Base-by-base conservation (phyloP, 2,113 vertebrate genomes). In the Etia nguti region DNA sequence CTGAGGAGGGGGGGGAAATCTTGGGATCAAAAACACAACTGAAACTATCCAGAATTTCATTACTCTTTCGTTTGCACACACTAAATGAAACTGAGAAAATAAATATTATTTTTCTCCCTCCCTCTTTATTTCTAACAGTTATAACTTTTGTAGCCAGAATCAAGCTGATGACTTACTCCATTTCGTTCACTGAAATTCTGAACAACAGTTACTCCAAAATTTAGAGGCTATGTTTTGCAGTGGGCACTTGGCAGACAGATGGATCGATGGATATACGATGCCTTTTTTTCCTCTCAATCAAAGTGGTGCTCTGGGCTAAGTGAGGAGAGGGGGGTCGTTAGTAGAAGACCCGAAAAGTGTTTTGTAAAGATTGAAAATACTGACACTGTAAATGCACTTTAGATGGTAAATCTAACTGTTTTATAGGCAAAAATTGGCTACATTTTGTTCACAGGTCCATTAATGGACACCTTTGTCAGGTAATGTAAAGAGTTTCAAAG, bases 311-410 rank as follows among this genome's bases (percentile, higher is more conserved):
- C 89, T 86, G 86, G 83, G 86, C 24, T 82, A 86, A 85, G 56
- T 24, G 80, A 80, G 36, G 36, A 41, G 26, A 48, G 34, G 65
- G 65, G 83, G 62, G 79, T 88, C 84, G 41, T 91, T 86, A 83
- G 52, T 48, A 36, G 80, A 90, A 86, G 77, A 83, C 83, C 86
- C 81, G 13, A 54, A 68, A 90, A 87, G 89, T 92, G 91, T 93
- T 95, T 92, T 92, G 91, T 94, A 91, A 95, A 83, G 93, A 94
- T 92, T 92, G 88, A 90, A 93, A 90, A 94, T 92, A 96, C 93
- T 95, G 95, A 96, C 94, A 96, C 96, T 96, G 92, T 96, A 96
- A 96, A 96, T 96, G 96, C 96, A 97, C 96, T 97, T 97, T 97
- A 97, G 95, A 96, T 91, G 93, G 94, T 92, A 87, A 95, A 92